Conservation (phyloP, 2,113 vertebrate genomes). For the Caranx ignobilis region DNA sequence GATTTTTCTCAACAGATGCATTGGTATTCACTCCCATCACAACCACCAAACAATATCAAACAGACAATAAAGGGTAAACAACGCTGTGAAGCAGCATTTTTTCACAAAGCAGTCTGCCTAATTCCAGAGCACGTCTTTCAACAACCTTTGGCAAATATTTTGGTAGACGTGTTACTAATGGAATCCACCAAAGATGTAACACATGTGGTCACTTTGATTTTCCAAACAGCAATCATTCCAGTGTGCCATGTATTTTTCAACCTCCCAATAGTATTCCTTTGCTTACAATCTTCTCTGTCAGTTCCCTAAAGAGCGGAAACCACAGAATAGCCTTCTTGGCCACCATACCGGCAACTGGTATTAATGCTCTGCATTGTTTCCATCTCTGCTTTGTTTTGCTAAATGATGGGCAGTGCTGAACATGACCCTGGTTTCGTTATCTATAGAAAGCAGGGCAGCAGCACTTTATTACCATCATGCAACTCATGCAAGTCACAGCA, state of each 20-base stretch:
- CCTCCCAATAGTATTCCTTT: not conserved
- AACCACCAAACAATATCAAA: not conserved
- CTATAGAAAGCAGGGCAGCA: not conserved
- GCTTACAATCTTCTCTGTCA: not conserved
- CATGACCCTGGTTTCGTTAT: not conserved
- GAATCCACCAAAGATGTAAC: too few species aligned
- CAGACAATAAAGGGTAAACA: not conserved
- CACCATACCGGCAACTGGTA: not conserved
- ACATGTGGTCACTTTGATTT: too few species aligned
- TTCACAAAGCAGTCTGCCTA: too few species aligned
- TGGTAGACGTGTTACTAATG: too few species aligned
- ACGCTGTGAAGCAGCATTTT: too few species aligned
- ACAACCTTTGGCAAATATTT: too few species aligned
- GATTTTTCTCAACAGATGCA: not conserved
- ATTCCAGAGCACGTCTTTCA: too few species aligned
- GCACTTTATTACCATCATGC: not conserved
- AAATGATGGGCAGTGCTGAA: not conserved
- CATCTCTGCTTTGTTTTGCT: constrained; percentile 1
- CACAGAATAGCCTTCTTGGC: constrained; percentile 6
- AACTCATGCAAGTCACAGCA: not conserved
- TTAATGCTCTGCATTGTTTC: constrained; percentile 23
- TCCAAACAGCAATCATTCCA: too few species aligned
- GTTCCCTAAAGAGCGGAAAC: not conserved
- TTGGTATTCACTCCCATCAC: not conserved
- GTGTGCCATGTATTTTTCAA: not conserved